These are phyloP conservation scores for Heteromurus nitidus DNA, from an alignment of 2,888 invertebrate genomes.

Conservation along the genomic window DNA sequence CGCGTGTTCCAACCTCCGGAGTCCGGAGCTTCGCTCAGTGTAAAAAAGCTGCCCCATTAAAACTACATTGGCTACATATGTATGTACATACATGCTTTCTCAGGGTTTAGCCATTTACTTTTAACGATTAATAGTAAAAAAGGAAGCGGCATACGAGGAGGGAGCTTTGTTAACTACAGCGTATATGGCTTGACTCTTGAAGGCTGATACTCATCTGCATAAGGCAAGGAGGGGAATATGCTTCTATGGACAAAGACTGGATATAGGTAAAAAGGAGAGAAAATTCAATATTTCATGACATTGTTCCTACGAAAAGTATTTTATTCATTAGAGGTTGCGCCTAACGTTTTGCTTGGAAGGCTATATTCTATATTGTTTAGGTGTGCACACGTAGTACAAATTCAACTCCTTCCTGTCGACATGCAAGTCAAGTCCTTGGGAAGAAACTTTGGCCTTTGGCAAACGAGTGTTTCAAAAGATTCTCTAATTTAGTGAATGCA, in stretches of 20 bases:
- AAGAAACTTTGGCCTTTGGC: no score
- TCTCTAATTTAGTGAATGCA: no score
- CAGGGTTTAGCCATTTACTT: not conserved
- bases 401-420: no score
- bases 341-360: not conserved
- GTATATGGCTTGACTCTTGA: not conserved
- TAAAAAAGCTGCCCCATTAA: no score
- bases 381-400: no score
- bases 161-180: not conserved
- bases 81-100: not conserved
- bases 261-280: not conserved
- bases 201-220: conserved; percentile 6
- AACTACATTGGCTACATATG: not conserved
- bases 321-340: not conserved
- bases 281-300: conserved; percentile 22
- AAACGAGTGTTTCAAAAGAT: no score
- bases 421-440: no score
- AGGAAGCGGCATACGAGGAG: not conserved
- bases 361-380: no score
- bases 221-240: not conserved
- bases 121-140: conserved; percentile 4
- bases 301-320: not conserved
- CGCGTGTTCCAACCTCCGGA: not conserved
- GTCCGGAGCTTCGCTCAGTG: no score
- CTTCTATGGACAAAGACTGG: not conserved